These are phyloP conservation scores for Bufotes viridis DNA, from an alignment of 2,797 vertebrate species.

Conservation along the genomic window DNA sequence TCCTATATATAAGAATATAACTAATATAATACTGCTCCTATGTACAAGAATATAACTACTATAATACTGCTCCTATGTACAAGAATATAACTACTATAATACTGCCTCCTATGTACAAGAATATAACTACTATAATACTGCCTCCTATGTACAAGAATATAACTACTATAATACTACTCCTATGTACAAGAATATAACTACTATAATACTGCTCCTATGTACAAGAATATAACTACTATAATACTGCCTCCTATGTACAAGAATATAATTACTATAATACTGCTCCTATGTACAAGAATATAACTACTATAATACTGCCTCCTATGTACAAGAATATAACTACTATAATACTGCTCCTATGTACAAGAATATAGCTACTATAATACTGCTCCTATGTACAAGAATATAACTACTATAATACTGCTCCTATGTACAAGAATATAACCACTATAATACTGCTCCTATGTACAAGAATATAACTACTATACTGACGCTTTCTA, in stretches of 20 bases:
- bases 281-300: background rate
- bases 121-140: constrained; percentile 5
- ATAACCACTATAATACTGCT: background rate
- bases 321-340: constrained; percentile 7
- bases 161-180: background rate
- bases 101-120: background rate
- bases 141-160: background rate
- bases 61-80: background rate
- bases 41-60: constrained; percentile 1
- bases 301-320: background rate
- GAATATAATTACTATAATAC: constrained; percentile 6
- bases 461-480: constrained; percentile 11
- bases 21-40: background rate
- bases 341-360: background rate
- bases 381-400: background rate
- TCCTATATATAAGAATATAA: background rate
- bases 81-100: constrained; percentile 9
- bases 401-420: background rate
- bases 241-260: background rate
- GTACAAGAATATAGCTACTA: background rate
- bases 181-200: constrained; percentile 9
- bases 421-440: background rate
- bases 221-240: constrained; percentile 12
- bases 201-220: background rate
- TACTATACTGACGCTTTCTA: background rate